Evolutionary conservation across 2,888 invertebrate species (phyloP), one percentile per base, ranked within the genome.

Genomic region (Drosophila limbata): DNA sequence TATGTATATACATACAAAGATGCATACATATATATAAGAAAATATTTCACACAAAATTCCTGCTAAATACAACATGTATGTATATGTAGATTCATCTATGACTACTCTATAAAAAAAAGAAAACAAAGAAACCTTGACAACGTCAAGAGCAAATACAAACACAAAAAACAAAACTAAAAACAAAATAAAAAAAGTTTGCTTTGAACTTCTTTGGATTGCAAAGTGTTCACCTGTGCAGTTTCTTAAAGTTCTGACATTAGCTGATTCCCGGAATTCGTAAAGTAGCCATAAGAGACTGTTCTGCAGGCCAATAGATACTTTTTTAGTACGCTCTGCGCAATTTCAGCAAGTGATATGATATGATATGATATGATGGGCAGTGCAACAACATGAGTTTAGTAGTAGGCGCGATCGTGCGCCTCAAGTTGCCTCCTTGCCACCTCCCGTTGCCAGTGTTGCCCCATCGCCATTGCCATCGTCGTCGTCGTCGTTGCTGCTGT

Each of bases 151-250:
- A 88, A 87, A 84, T 63, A 77, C 64, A 80, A 79, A 79, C 35
- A 35, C 31, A 56, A 31, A 25, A 25, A 63, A 40, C 40, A 25
- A 47, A 40, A 51, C 17, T 9, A 44, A 17, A 17, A 50, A 42
- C 19, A 48, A 40, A 37, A 35, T 37, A 35, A 19, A 52, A 56
- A 47, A 69, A 79, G 71, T 72, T 87, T 78, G 69, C 71, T 81
- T 84, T 69, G 66, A 78, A 81, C 73, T 80, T 80, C 73, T 53
- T 63, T 5, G 57, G 45, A 51, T 59, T 66, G 63, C 70, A 79
- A 88, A 85, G 67, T 87, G 88, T 87, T 79, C 90, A 88, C 84
- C 88, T 90, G 88, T 79, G 88, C 88, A 85, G 65, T 69, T 88
- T 84, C 21, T 61, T 69, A 67, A 57, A 55, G 50, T 21, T 42